Percentiles rank a stretch among this genome's conserved stretches.
Conservation (phyloP, 2,797 vertebrate species). For the Squalus acanthias region DNA sequence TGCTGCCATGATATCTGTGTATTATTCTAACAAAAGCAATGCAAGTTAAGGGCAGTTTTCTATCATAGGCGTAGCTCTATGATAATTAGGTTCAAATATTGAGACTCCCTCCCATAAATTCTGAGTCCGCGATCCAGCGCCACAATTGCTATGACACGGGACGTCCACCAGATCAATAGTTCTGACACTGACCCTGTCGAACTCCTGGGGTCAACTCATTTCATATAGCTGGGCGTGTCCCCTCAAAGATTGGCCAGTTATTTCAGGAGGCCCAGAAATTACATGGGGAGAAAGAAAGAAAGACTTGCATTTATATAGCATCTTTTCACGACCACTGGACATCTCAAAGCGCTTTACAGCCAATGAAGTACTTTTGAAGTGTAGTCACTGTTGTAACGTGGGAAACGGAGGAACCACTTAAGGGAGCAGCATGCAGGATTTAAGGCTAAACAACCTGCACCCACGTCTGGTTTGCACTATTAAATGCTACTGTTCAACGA, state of each 20-base stretch:
- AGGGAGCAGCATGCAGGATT: background rate
- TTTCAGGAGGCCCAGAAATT: background rate
- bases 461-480: background rate
- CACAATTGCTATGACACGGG: background rate
- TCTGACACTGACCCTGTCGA: background rate
- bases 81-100: background rate
- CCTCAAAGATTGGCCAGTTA: background rate
- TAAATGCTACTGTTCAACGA: background rate
- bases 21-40: background rate
- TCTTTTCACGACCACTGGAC: no score
- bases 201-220: background rate
- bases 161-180: background rate
- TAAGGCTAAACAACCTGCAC: background rate
- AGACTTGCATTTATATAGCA: no score
- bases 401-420: background rate
- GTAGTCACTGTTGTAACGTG: no score
- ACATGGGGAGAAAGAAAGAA: background rate
- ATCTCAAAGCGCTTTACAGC: no score
- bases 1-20: background rate
- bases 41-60: no score
- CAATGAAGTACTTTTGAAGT: no score
- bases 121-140: background rate
- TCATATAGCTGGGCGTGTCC: background rate
- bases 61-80: background rate
- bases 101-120: background rate